These are phyloP conservation scores for Nylanderia fulva DNA, from an alignment of 1,140 invertebrate species.

Conservation along the genomic window DNA sequence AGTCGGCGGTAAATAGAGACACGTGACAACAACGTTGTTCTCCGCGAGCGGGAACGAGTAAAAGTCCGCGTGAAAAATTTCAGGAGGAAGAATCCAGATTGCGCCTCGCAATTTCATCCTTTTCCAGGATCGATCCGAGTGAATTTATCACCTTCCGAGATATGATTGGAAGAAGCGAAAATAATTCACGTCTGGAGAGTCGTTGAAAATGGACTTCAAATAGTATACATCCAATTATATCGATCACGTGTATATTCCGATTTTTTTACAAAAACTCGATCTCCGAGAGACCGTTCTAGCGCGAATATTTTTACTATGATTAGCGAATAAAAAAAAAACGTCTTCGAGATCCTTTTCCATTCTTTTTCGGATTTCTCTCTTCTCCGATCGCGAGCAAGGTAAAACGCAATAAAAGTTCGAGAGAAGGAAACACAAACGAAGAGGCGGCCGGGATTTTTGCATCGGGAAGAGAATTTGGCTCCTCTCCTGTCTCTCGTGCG, in stretches of 20 bases:
- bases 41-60: not conserved
- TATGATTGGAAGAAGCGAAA: too few relatives aligned
- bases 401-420: slow-evolving; percentile 30
- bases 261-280: not conserved
- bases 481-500: too few relatives aligned
- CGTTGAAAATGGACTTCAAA: slow-evolving; percentile 44
- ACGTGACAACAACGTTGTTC: slow-evolving; percentile 19
- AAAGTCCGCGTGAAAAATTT: not conserved
- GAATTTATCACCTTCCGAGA: too few relatives aligned
- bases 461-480: not conserved
- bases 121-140: too few relatives aligned
- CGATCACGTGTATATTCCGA: not conserved
- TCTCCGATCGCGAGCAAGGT: not conserved
- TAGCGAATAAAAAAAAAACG: slow-evolving; percentile 45
- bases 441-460: slow-evolving; percentile 16
- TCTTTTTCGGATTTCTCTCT: slow-evolving; percentile 34
- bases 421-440: not conserved
- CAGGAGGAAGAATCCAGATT: not conserved
- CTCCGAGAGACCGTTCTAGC: not conserved
- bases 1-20: slow-evolving; percentile 18
- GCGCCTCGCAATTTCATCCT: too few relatives aligned
- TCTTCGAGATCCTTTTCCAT: slow-evolving; percentile 26
- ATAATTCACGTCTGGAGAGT: not conserved
- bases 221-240: not conserved
- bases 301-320: slow-evolving; percentile 11